Conservation (phyloP, 1,140 invertebrate genomes). For the Nasonia longicornis region DNA sequence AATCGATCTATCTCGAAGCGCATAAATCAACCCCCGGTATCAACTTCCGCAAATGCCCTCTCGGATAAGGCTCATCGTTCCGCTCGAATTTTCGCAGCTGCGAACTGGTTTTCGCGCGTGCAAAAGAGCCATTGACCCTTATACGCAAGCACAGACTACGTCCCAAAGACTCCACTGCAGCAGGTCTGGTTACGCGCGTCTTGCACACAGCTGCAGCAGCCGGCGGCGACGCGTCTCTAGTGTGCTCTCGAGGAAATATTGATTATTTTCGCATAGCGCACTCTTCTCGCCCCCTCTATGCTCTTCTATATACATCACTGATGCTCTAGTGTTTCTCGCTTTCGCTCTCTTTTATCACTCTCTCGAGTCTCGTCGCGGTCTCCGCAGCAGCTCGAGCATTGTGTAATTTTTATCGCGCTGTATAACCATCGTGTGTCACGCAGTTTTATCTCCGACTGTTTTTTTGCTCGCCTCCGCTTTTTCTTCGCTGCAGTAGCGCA, state of each 20-base stretch:
- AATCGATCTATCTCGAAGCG: neutral
- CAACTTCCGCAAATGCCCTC: too few species aligned
- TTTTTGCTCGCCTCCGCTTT: neutral
- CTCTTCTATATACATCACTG: neutral
- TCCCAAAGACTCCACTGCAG: neutral
- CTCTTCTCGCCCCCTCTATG: neutral
- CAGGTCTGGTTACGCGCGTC: neutral
- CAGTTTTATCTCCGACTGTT: neutral
- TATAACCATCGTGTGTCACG: too few species aligned
- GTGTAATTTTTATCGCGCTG: neutral
- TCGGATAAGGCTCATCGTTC: too few species aligned
- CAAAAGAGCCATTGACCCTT: too few species aligned
- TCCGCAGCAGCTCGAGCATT: neutral
- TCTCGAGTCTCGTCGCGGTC: constrained; percentile 1
- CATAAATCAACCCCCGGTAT: neutral
- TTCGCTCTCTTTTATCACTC: neutral
- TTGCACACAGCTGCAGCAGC: neutral
- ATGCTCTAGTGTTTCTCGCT: neutral
- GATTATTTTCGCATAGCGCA: constrained; percentile 61
- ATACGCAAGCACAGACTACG: neutral
- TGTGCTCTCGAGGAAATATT: constrained; percentile 58
- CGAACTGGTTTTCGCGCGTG: neutral
- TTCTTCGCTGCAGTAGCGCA: neutral
- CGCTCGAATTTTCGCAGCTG: neutral
- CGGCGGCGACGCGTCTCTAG: neutral